phyloP scores from a whole-genome alignment of 2,888 invertebrate species.

The Caenorhabditis sp. region DNA sequence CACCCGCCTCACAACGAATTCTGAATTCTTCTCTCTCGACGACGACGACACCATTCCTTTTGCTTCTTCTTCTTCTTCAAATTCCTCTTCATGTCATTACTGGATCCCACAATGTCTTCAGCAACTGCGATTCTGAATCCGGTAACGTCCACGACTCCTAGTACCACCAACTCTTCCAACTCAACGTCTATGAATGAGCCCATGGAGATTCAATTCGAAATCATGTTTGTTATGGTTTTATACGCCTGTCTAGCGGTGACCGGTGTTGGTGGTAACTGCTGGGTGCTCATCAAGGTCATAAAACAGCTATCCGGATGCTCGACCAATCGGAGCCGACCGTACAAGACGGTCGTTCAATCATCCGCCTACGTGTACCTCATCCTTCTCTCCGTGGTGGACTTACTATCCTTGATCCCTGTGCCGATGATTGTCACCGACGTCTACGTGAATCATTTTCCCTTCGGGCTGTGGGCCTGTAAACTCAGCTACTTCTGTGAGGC shows the following conservation, averaged over 20 bases:
- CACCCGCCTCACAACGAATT: constrained; percentile 48
- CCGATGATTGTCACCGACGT: constrained; percentile 81
- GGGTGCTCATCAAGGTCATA: constrained; percentile 80
- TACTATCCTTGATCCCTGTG: constrained; percentile 78
- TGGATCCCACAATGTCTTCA: constrained; percentile 10
- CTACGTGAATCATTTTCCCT: constrained; percentile 74
- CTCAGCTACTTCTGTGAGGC: constrained; percentile 79
- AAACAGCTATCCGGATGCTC: constrained; percentile 75
- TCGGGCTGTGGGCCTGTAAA: constrained; percentile 75
- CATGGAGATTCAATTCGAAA: constrained; percentile 56
- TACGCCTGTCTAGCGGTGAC: constrained; percentile 76
- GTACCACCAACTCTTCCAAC: background rate
- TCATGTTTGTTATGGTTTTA: constrained; percentile 70
- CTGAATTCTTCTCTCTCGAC: constrained; percentile 28
- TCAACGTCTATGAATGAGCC: constrained; percentile 21
- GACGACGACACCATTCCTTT: constrained; percentile 10
- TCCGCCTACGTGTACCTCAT: constrained; percentile 82
- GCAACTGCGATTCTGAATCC: background rate
- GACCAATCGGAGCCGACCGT: constrained; percentile 51
- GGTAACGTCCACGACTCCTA: background rate
- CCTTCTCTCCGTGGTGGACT: constrained; percentile 80
- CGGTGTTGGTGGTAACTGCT: constrained; percentile 79
- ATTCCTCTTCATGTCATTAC: constrained; percentile 3
- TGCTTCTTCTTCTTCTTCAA: background rate
- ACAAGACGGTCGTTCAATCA: constrained; percentile 75